Percentiles rank a stretch among this genome's conserved stretches.
Evolutionary conservation across 2,113 vertebrate species (phyloP).

Genomic region (Bubalus kerabau): DNA sequence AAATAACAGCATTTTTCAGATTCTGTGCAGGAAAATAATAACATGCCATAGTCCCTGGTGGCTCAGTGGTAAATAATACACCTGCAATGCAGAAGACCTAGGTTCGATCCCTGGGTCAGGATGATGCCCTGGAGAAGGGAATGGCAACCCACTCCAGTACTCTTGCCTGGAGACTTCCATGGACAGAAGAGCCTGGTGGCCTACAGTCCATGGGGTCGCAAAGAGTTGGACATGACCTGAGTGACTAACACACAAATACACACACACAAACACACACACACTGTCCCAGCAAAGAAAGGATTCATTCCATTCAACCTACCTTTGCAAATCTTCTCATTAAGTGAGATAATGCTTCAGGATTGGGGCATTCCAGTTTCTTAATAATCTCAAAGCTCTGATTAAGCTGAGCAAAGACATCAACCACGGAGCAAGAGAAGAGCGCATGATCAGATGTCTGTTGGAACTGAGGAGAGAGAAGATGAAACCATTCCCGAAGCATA

Average conservation of each 20-base stretch:
- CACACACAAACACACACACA: not conserved
- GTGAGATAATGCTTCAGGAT: slow-evolving; percentile 96
- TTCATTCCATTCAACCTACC: slow-evolving; percentile 78
- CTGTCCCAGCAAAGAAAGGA: not conserved
- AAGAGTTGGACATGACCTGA: not conserved
- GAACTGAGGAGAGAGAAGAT: slow-evolving; percentile 82
- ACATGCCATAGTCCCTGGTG: not conserved
- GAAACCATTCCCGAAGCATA: not conserved
- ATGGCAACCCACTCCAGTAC: not conserved
- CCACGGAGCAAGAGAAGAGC: slow-evolving; percentile 97
- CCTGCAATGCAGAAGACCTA: not conserved
- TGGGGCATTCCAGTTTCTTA: slow-evolving; percentile 97
- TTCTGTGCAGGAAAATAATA: not conserved
- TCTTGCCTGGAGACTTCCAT: not conserved
- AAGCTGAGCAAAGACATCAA: slow-evolving; percentile 98
- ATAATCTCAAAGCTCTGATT: slow-evolving; percentile 99
- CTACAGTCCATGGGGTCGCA: not conserved
- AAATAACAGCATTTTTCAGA: not conserved
- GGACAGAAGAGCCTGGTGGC: not conserved
- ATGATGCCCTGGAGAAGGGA: not conserved
- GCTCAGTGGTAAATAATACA: not conserved
- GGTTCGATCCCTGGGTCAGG: not conserved
- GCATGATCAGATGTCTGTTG: slow-evolving; percentile 98
- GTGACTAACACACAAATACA: not conserved
- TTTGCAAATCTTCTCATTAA: slow-evolving; percentile 98